Evolutionary conservation across 2,888 invertebrate species (phyloP), one percentile per base, ranked within the genome.

Genomic region (Tridacna gigas): DNA sequence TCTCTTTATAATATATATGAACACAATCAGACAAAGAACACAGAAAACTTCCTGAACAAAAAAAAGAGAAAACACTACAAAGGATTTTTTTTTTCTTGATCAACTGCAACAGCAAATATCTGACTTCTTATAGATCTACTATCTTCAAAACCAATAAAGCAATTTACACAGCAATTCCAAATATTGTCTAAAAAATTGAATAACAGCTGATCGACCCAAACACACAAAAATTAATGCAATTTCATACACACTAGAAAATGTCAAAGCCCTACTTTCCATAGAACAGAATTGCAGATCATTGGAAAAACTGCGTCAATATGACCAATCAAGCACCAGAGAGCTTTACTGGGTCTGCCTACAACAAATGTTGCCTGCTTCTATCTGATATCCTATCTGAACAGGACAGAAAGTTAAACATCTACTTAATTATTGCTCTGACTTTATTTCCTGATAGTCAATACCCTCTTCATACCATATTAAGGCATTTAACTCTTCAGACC

Each of bases 171-270:
- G 15, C 1, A 56, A 25, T 22, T 67, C 67, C 45, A 67, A 67
- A 67, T n/a, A 67, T 67, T 45, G 67, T 45, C 15, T 67, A 45
- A 67, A 67, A n/a, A 45, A 71, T 26, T 22, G 3, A 71, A 47
- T 25, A 71, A 71, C 71, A 71, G 71, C 71, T 71, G 71, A 71
- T 71, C 51, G 26, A 71, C 51, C 71, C 48, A 71, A 71, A 71
- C 71, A 71, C 22, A 47, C 51, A 71, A 51, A n/a, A 22, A 13
- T 71, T 71, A 9, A 71, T 22, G 22, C 25, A 12, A 25, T 11
- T 11, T 37, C 37, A 15, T 25, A 71, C n/a, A 71, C 71, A 71
- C 45, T 51, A 9, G 26, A 25, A 12, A 51, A 51, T 71, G 71
- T 71, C 71, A 71, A 71, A 47, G n/a, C 25, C 25, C 20, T 15